These are phyloP conservation scores for Campylorhamphus procurvoides DNA, from an alignment of 2,113 vertebrate genomes.

Conservation along the genomic window DNA sequence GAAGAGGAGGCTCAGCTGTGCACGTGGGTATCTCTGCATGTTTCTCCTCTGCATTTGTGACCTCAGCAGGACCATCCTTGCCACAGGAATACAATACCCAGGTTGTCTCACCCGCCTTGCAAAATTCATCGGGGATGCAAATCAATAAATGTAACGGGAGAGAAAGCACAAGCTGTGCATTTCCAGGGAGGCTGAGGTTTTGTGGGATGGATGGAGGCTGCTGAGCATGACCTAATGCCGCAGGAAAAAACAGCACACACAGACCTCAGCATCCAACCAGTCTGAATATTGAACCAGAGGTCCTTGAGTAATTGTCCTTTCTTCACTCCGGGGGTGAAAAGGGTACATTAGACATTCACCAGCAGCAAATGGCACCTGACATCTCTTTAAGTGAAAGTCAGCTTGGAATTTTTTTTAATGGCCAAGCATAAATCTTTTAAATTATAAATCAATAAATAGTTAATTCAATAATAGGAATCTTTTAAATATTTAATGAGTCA, in stretches of 20 bases:
- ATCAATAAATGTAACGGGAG: constrained; percentile 69
- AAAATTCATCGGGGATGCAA: constrained; percentile 70
- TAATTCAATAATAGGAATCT: constrained; percentile 95
- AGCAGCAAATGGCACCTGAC: constrained; percentile 77
- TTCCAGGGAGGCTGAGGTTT: constrained; percentile 63
- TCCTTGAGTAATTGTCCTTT: constrained; percentile 72
- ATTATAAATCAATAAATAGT: constrained; percentile 99
- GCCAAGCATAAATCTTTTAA: constrained; percentile 92
- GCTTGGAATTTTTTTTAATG: constrained; percentile 81
- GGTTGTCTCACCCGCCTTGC: not conserved
- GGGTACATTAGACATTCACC: constrained; percentile 72
- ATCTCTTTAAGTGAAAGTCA: constrained; percentile 78
- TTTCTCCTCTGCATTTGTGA: not conserved
- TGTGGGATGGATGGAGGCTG: constrained; percentile 59
- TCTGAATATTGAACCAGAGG: constrained; percentile 76
- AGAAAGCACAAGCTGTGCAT: constrained; percentile 69
- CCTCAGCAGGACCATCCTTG: not conserved
- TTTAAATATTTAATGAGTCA: constrained; percentile 92
- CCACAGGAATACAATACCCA: not conserved
- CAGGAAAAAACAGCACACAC: constrained; percentile 48
- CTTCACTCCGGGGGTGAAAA: constrained; percentile 72
- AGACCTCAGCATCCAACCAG: constrained; percentile 66
- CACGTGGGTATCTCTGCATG: fast-evolving
- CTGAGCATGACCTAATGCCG: constrained; percentile 70
- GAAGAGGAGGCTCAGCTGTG: not conserved